Base-by-base conservation (phyloP, 2,113 vertebrate species). In the Podarcis raffonei region DNA sequence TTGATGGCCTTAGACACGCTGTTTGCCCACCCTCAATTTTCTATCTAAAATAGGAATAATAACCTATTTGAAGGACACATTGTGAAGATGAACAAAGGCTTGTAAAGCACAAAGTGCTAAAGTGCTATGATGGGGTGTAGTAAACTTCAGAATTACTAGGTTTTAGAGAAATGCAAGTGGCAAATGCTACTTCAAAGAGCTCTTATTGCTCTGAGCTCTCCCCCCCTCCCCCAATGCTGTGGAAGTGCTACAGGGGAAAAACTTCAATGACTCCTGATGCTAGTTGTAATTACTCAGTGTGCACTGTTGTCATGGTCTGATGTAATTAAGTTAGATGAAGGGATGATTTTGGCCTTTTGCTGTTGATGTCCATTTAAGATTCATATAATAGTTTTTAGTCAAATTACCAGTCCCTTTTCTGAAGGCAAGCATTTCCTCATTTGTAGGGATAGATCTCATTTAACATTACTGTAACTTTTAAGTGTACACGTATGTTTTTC, bases 131-230 rank as follows among this genome's bases (percentile, higher is more conserved):
- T 48, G 42, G 4, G 62, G 37, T 66, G 48, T 35, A n/a, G 30
- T n/a, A 48, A 65, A 62, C 13, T 77, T 62, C 25, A 59, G 39
- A 85, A 75, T 35, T 35, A 2, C 66, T 48, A 48, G 42, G 39
- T n/a, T n/a, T 53, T 69, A 32, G 37, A n/a, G 42, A 74, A 12
- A 57, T 35, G 48, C 57, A 35, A 74, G 3, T 84, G 42, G 83
- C 13, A 57, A 35, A 25, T 84, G 25, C 35, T n/a, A 84, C 30
- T 84, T 72, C 68, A 84, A 84, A 72, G 32, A 75, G 53, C 48
- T 75, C 30, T 89, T 90, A 84, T 85, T 95, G 91, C 30, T 57
- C 42, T 85, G 53, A 27, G 57, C 7, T 85, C 75, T 39, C 59
- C 39, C 2, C 11, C 7, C 48, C 48, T 2, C 9, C 48, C 9